These are phyloP conservation scores for Thalassoma bifasciatum DNA, from an alignment of 2,113 vertebrate species.

Conservation along the genomic window DNA sequence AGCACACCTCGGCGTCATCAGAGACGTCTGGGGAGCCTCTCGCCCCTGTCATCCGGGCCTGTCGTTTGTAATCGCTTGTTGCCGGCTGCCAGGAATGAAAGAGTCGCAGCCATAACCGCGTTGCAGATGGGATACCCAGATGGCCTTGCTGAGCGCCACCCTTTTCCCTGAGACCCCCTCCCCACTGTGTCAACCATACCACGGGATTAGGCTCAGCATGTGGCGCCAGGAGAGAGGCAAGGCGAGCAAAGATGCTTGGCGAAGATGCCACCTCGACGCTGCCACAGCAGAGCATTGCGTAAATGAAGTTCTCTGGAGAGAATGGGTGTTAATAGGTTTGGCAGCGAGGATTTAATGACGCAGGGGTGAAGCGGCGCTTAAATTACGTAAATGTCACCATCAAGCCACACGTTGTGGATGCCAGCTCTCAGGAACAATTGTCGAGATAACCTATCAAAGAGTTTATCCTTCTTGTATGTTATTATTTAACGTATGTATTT, in stretches of 20 bases:
- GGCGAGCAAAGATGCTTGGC: constrained; percentile 50
- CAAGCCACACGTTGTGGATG: constrained; percentile 53
- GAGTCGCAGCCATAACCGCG: constrained; percentile 68
- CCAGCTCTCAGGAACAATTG: constrained; percentile 49
- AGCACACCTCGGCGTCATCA: constrained; percentile 69
- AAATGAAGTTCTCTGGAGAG: constrained; percentile 68
- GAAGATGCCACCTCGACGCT: constrained; percentile 51
- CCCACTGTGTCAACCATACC: constrained; percentile 50
- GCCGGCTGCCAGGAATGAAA: constrained; percentile 64
- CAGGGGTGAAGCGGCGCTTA: constrained; percentile 66
- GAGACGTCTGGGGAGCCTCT: constrained; percentile 71
- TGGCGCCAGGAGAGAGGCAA: constrained; percentile 47
- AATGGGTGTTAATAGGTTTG: constrained; percentile 77
- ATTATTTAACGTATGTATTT: constrained; percentile 8
- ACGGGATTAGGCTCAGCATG: constrained; percentile 55
- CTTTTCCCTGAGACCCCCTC: constrained; percentile 52
- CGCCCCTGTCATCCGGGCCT: constrained; percentile 64
- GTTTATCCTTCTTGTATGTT: constrained; percentile 13
- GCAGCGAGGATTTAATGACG: constrained; percentile 67
- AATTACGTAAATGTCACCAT: constrained; percentile 77
- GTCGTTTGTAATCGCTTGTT: constrained; percentile 64
- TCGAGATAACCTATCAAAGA: constrained; percentile 34
- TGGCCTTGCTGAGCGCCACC: constrained; percentile 72
- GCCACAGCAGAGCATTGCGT: constrained; percentile 56
- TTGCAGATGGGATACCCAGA: constrained; percentile 85